Conservation (phyloP, 2,888 invertebrate species). For the Agrilus biguttatus region DNA sequence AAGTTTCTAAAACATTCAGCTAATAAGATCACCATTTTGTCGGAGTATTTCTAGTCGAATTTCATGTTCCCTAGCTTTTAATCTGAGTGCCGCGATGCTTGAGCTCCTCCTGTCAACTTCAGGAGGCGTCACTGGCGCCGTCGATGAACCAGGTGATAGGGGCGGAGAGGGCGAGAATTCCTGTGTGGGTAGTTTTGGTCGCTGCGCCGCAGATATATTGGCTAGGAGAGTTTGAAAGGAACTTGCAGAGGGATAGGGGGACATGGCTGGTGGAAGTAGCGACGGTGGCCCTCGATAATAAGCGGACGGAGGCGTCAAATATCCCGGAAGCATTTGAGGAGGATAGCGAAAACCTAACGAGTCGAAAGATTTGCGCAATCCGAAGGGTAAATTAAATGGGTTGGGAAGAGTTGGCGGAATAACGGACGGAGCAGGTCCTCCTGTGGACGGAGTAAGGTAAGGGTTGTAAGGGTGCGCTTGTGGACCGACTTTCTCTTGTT, state of each 20-base stretch:
- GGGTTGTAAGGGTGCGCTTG: constrained; percentile 84
- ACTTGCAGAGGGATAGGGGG: constrained; percentile 41
- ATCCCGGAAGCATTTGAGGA: constrained; percentile 37
- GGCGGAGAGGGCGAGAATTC: constrained; percentile 39
- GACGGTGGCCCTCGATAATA: constrained; percentile 42
- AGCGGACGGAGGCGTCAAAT: constrained; percentile 36
- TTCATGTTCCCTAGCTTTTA: constrained; percentile 84
- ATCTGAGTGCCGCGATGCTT: constrained; percentile 72
- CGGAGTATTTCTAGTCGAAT: constrained; percentile 68
- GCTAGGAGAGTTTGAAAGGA: constrained; percentile 79
- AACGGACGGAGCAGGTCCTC: constrained; percentile 49
- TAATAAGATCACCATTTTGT: constrained; percentile 65
- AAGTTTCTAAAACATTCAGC: constrained; percentile 37
- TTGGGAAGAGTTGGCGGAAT: constrained; percentile 64
- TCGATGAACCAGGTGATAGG: constrained; percentile 33
- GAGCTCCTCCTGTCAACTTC: constrained; percentile 73
- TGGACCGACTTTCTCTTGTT: constrained; percentile 85
- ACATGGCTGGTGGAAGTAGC: constrained; percentile 48
- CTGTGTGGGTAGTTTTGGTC: constrained; percentile 39
- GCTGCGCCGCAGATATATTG: constrained; percentile 53
- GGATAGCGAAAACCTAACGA: constrained; percentile 60
- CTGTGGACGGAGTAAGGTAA: constrained; percentile 53
- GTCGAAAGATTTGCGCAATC: constrained; percentile 60
- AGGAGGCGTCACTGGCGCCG: constrained; percentile 34
- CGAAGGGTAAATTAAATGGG: constrained; percentile 68